phyloP scores from a whole-genome alignment of 1,140 invertebrate species.

The Euura saliciscinereae region DNA sequence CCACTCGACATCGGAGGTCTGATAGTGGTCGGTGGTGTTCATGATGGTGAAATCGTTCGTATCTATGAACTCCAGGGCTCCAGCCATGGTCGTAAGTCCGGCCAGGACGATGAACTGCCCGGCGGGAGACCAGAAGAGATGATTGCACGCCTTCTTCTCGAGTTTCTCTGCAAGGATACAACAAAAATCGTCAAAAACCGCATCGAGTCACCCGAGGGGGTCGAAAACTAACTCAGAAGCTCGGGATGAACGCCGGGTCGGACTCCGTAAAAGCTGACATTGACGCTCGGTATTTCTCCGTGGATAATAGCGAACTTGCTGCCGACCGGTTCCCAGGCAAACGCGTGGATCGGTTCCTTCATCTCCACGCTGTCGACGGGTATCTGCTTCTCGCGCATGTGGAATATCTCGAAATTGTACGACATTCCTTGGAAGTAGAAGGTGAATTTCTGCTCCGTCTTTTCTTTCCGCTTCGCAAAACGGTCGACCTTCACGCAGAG shows the following conservation, averaged over 20 bases:
- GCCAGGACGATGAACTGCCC: conserved; percentile 96
- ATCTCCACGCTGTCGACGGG: conserved; percentile 98
- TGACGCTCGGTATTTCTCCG: conserved; percentile 87
- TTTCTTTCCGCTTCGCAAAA: conserved; percentile 94
- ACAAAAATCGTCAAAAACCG: not conserved
- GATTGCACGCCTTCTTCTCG: conserved; percentile 91
- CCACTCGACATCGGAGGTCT: conserved; percentile 97
- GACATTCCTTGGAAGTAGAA: conserved; percentile 83
- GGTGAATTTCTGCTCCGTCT: conserved; percentile 77
- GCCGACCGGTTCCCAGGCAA: conserved; percentile 98
- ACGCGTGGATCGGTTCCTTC: conserved; percentile 90
- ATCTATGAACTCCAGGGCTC: conserved; percentile 93
- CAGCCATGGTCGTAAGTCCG: conserved; percentile 82
- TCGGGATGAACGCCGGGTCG: conserved; percentile 85
- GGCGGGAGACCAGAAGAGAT: conserved; percentile 95
- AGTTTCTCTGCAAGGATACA: conserved; percentile 71
- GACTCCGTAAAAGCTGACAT: conserved; percentile 95
- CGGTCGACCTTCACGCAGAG: conserved; percentile 98
- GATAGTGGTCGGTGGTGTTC: conserved; percentile 92
- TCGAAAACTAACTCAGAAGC: conserved; percentile 71
- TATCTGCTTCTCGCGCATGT: conserved; percentile 97
- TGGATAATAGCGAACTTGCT: conserved; percentile 96
- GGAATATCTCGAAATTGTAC: conserved; percentile 99
- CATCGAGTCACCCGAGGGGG: not conserved
- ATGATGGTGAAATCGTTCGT: conserved; percentile 94